Conservation (phyloP, 1,140 invertebrate genomes). For the Leptinotarsa lineolata region DNA sequence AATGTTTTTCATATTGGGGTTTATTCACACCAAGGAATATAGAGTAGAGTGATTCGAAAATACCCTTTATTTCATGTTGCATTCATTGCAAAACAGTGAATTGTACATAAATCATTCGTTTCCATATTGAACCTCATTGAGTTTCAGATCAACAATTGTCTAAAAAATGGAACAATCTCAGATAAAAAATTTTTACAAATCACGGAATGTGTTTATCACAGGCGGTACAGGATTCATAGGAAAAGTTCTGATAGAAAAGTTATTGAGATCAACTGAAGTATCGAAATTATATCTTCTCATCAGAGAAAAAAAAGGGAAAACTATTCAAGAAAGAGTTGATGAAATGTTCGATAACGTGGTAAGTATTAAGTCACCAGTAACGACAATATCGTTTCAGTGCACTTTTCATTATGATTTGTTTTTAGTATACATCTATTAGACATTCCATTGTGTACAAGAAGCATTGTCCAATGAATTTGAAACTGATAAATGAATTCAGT, state of each 20-base stretch:
- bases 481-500: too few species aligned
- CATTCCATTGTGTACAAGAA: too few species aligned
- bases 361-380: conserved; percentile 38
- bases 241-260: conserved; percentile 75
- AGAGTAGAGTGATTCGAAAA: too few species aligned
- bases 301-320: conserved; percentile 72
- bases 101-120: too few species aligned
- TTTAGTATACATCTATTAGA: too few species aligned
- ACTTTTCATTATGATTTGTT: background rate
- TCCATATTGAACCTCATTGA: too few species aligned
- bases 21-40: too few species aligned
- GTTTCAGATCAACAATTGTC: too few species aligned
- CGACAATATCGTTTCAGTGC: background rate
- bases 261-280: conserved; percentile 77
- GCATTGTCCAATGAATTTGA: too few species aligned
- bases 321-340: conserved; percentile 64
- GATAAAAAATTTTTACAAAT: conserved; percentile 38
- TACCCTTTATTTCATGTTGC: too few species aligned
- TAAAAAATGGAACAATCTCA: background rate
- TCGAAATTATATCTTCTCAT: conserved; percentile 79
- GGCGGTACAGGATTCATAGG: conserved; percentile 54
- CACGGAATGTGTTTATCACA: conserved; percentile 47
- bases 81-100: too few species aligned
- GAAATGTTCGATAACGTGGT: conserved; percentile 67
- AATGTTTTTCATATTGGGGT: too few species aligned